A percentile compares a stretch with the other conserved stretches of the same genome.
Evolutionary conservation across 2,797 vertebrate species (phyloP).

Genomic region (Coluber constrictor): DNA sequence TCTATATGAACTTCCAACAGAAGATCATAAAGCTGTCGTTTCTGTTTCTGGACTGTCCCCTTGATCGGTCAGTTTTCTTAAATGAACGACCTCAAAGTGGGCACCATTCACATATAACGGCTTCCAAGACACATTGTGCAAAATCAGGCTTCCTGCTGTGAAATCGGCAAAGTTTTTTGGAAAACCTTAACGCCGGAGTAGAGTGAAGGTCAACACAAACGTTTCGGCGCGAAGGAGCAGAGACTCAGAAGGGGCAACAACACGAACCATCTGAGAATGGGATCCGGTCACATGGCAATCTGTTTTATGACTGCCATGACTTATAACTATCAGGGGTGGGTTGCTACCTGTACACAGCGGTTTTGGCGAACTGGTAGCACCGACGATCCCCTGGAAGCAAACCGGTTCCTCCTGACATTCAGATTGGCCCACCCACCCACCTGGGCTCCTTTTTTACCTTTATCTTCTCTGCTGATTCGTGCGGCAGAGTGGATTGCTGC

Average conservation of each 20-base stretch:
- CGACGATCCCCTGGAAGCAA: too few relatives aligned
- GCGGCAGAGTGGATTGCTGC: too few relatives aligned
- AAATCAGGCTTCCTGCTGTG: conserved; percentile 49
- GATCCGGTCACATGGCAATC: too few relatives aligned
- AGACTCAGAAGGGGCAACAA: background rate
- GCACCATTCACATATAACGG: background rate
- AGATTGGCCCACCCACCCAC: too few relatives aligned
- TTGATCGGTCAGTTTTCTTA: conserved; percentile 39
- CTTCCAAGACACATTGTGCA: conserved; percentile 23
- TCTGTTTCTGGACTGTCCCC: conserved; percentile 40
- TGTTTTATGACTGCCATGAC: too few relatives aligned
- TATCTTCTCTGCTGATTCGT: too few relatives aligned
- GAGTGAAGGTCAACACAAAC: conserved; percentile 34
- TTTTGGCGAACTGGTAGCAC: too few relatives aligned
- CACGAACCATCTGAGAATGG: background rate
- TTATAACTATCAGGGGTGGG: too few relatives aligned
- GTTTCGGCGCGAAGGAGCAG: background rate
- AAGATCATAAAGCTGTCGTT: conserved; percentile 18
- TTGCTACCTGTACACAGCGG: too few relatives aligned
- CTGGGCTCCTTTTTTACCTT: too few relatives aligned
- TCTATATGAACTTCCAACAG: conserved; percentile 29
- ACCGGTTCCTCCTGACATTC: too few relatives aligned
- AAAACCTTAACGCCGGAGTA: conserved; percentile 50
- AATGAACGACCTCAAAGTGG: conserved; percentile 29
- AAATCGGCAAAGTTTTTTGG: conserved; percentile 53